Conservation (phyloP, 2,888 invertebrate genomes). For the Stegophylla sp. region DNA sequence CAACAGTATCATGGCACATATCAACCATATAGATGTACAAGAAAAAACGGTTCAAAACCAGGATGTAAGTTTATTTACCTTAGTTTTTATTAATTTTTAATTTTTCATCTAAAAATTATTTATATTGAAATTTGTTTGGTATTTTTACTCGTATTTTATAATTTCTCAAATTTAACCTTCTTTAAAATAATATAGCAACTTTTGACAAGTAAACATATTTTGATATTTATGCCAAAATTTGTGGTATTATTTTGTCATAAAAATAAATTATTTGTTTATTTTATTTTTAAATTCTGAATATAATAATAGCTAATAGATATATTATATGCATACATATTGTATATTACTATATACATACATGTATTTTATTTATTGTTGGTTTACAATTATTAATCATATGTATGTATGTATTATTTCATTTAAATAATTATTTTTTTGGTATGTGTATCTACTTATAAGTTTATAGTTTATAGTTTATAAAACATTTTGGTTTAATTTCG, state of each 20-base stretch:
- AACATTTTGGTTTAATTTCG: slow-evolving; percentile 9
- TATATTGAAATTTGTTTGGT: not conserved
- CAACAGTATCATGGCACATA: slow-evolving; percentile 70
- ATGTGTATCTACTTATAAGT: no score
- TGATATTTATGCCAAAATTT: slow-evolving; percentile 36
- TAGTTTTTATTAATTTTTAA: not conserved
- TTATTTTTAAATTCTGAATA: not conserved
- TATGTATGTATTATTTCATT: not conserved
- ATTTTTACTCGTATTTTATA: not conserved
- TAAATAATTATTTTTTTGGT: no score
- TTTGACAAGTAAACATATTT: not conserved
- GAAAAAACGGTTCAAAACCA: slow-evolving; percentile 82
- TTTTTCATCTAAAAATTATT: not conserved
- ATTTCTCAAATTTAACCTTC: not conserved
- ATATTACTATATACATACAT: no score
- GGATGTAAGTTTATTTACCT: slow-evolving; percentile 75
- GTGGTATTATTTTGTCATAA: not conserved
- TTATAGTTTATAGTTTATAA: not conserved
- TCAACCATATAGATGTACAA: slow-evolving; percentile 84
- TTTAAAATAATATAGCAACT: not conserved
- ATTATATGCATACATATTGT: not conserved
- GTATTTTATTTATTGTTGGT: not conserved
- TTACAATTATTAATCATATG: not conserved
- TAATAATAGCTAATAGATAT: not conserved
- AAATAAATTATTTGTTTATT: not conserved